These are phyloP conservation scores for Psylliodes chrysocephalus DNA, from an alignment of 2,888 invertebrate genomes.

Conservation along the genomic window DNA sequence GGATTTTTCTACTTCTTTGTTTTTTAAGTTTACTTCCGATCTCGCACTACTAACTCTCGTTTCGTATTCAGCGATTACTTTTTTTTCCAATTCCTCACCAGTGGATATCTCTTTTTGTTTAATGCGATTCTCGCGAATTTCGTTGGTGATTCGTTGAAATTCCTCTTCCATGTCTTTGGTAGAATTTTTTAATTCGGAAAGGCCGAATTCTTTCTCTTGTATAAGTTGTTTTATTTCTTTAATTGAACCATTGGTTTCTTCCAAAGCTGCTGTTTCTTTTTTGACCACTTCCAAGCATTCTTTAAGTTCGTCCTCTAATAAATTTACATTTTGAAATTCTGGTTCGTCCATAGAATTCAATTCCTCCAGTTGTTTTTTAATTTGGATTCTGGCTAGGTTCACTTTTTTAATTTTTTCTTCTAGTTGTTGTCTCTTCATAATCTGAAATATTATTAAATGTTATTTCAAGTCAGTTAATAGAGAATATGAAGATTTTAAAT, in stretches of 20 bases:
- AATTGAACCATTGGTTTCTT: conserved; percentile 55
- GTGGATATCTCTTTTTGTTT: conserved; percentile 60
- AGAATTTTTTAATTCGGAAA: conserved; percentile 56
- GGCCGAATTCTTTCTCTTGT: conserved; percentile 59
- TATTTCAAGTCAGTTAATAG: no score
- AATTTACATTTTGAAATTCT: conserved; percentile 57
- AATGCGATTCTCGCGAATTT: conserved; percentile 65
- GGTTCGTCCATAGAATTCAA: conserved; percentile 58
- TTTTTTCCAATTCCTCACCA: conserved; percentile 53
- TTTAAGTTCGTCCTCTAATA: conserved; percentile 57
- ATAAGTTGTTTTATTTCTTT: conserved; percentile 54
- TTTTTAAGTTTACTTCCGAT: conserved; percentile 63
- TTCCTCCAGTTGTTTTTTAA: conserved; percentile 54
- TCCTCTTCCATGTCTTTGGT: conserved; percentile 54
- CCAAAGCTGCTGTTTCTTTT: conserved; percentile 60
- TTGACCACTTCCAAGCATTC: conserved; percentile 61
- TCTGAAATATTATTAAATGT: no score
- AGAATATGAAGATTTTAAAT: no score
- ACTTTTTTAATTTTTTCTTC: conserved; percentile 56
- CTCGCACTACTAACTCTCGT: conserved; percentile 49
- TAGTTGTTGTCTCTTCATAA: conserved; percentile 39
- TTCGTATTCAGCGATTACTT: conserved; percentile 49
- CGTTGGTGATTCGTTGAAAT: conserved; percentile 61
- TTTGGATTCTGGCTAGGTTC: conserved; percentile 45
- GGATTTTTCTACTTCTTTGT: conserved; percentile 62